Conservation (phyloP, 2,888 invertebrate species). For the Dioctria linearis region DNA sequence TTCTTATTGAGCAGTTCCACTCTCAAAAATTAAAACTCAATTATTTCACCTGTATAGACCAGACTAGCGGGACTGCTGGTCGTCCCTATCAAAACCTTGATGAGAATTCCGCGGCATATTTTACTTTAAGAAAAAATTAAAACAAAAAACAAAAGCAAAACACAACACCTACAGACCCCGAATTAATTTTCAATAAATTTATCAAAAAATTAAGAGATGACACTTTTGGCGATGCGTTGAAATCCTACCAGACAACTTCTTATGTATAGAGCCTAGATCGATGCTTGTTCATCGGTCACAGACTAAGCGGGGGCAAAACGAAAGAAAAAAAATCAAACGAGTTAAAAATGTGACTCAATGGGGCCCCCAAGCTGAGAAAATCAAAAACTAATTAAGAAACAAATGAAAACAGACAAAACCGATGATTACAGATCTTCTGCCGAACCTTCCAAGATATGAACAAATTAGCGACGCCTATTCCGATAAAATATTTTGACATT, state of each 20-base stretch:
- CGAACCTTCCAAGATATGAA: slow-evolving; percentile 36
- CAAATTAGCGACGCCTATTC: slow-evolving; percentile 62
- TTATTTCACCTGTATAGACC: slow-evolving; percentile 37
- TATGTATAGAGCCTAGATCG: background rate
- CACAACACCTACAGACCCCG: slow-evolving; percentile 46
- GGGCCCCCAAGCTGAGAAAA: slow-evolving; percentile 53
- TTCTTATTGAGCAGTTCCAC: background rate
- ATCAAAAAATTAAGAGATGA: slow-evolving; percentile 52
- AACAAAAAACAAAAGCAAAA: slow-evolving; percentile 1
- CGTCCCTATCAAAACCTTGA: slow-evolving; percentile 13
- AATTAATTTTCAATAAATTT: slow-evolving; percentile 55
- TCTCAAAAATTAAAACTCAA: slow-evolving; percentile 38
- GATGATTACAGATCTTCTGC: slow-evolving; percentile 41
- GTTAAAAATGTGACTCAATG: slow-evolving; percentile 18
- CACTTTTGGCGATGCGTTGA: slow-evolving; percentile 49
- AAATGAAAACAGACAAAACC: slow-evolving; percentile 54
- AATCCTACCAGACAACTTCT: slow-evolving; percentile 42
- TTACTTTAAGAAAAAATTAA: background rate
- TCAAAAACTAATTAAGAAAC: slow-evolving; percentile 56
- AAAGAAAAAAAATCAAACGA: background rate
- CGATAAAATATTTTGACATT: slow-evolving; percentile 63
- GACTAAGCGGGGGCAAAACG: background rate
- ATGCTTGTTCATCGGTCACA: background rate
- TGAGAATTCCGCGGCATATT: slow-evolving; percentile 32
- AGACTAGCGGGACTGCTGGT: slow-evolving; percentile 15